Evolutionary conservation across 2,888 invertebrate genomes (phyloP).

Genomic region (Timandra comae): DNA sequence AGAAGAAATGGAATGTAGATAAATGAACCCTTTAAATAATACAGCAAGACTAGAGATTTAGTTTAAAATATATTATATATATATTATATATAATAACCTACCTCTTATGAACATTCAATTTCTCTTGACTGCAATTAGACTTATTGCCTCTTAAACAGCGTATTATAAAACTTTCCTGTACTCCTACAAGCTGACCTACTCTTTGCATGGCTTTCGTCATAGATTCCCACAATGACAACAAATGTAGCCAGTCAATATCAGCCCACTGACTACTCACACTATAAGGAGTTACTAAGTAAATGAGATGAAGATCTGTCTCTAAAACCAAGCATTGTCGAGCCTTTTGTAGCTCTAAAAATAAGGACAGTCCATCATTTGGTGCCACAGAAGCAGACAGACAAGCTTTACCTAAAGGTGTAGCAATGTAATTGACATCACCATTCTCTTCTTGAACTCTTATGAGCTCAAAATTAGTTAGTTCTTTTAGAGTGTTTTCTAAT

Average conservation of each 20-base stretch:
- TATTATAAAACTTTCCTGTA: constrained; percentile 90
- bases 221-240: constrained; percentile 88
- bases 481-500: constrained; percentile 78
- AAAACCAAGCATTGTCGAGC: constrained; percentile 93
- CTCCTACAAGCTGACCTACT: constrained; percentile 92
- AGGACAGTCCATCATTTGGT: constrained; percentile 93
- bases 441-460: constrained; percentile 78
- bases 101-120: constrained; percentile 81
- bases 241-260: constrained; percentile 88
- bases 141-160: constrained; percentile 83
- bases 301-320: constrained; percentile 95
- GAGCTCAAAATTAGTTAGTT: constrained; percentile 88
- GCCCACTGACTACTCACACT: constrained; percentile 88
- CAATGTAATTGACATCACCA: constrained; percentile 75
- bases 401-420: constrained; percentile 93
- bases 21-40: neutral
- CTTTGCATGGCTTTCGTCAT: constrained; percentile 86
- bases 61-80: neutral
- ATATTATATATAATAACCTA: constrained; percentile 37
- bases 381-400: constrained; percentile 94
- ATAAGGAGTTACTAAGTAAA: constrained; percentile 96
- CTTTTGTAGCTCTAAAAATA: constrained; percentile 93
- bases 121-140: constrained; percentile 69
- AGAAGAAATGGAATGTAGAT: constrained; percentile 7
- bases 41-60: too few species aligned